Percentiles rank a stretch among this genome's conserved stretches.
Evolutionary conservation across 2,888 invertebrate genomes (phyloP).

Genomic region (Cistogaster globosa): DNA sequence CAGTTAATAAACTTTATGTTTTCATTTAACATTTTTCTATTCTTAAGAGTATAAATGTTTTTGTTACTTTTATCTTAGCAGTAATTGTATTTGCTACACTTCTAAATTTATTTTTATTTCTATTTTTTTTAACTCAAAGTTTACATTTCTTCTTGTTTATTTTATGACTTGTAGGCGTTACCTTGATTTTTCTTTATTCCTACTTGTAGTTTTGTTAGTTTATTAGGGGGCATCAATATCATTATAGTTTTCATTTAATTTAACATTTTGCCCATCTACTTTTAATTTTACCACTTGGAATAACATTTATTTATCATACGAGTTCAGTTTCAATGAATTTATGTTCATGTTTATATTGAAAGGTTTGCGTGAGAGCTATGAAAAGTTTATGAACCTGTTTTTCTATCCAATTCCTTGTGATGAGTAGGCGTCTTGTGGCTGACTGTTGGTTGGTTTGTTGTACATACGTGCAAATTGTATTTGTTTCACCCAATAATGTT

Average conservation of each 20-base stretch:
- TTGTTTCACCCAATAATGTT: constrained; percentile 51
- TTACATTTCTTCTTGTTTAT: constrained; percentile 11
- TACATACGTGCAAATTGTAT: constrained; percentile 61
- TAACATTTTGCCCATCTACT: constrained; percentile 28
- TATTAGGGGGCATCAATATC: constrained; percentile 58
- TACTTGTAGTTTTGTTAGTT: constrained; percentile 64
- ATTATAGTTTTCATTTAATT: constrained; percentile 56
- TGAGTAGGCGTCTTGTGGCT: constrained; percentile 67
- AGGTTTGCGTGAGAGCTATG: constrained; percentile 46
- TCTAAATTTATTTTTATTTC: constrained; percentile 28
- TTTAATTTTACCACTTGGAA: constrained; percentile 25
- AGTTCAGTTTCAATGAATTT: constrained; percentile 1
- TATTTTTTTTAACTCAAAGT: constrained; percentile 29
- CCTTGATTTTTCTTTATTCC: constrained; percentile 50
- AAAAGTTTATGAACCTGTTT: constrained; percentile 59
- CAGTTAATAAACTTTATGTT: constrained; percentile 53
- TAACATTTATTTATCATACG: constrained; percentile 36
- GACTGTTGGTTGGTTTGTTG: background rate
- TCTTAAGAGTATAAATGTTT: background rate
- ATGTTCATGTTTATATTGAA: constrained; percentile 16
- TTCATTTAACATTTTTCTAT: constrained; percentile 53
- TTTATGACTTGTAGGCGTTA: constrained; percentile 64
- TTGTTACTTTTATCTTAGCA: background rate
- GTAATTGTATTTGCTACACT: constrained; percentile 50
- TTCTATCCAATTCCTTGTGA: constrained; percentile 66